Percentiles rank a stretch among this genome's conserved stretches.
Conservation (phyloP, 2,797 vertebrate genomes). For the Salmo trutta region DNA sequence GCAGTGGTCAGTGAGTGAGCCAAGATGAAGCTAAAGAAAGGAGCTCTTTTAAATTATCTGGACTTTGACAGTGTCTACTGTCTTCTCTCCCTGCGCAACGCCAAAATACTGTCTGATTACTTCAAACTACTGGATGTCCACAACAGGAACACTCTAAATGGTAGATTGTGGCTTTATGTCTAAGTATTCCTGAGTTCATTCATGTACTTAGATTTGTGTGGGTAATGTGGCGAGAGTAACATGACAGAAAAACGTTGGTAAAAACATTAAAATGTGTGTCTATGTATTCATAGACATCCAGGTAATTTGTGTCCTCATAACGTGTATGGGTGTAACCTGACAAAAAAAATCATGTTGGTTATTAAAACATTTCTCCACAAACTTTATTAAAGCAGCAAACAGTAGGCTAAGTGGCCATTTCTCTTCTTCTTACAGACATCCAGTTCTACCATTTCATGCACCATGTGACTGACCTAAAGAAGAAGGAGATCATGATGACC, state of each 20-base stretch:
- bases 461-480: constrained; percentile 33
- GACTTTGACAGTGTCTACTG: constrained; percentile 23
- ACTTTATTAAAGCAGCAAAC: neutral
- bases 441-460: constrained; percentile 60
- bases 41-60: constrained; percentile 10
- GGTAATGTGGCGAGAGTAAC: neutral
- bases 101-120: constrained; percentile 31
- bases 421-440: constrained; percentile 38
- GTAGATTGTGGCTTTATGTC: constrained; percentile 5
- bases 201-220: neutral
- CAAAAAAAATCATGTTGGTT: too few species aligned
- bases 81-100: constrained; percentile 20
- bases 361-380: too few species aligned
- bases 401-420: neutral
- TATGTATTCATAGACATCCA: neutral
- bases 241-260: neutral
- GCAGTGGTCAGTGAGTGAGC: neutral
- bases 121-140: constrained; percentile 34
- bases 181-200: neutral
- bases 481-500: constrained; percentile 45
- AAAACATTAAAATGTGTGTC: too few species aligned
- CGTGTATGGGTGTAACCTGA: neutral
- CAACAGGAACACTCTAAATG: constrained; percentile 27
- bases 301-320: neutral
- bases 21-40: constrained; percentile 29